phyloP scores from a whole-genome alignment of 2,888 invertebrate species.

The Oscheius sp. region DNA sequence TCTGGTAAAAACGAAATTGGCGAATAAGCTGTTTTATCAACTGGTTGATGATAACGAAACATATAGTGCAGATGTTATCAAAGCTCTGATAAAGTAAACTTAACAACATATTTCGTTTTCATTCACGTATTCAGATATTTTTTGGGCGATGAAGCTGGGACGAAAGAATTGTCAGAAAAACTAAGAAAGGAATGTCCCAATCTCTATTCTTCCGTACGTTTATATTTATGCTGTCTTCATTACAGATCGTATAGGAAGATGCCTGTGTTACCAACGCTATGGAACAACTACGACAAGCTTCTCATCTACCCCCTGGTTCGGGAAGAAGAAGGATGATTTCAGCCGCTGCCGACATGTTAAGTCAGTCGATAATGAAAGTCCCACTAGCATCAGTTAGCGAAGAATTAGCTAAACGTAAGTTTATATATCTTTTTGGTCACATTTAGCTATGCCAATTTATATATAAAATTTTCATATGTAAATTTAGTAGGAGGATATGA shows the following conservation, averaged over 20 bases:
- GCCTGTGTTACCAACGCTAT: constrained; percentile 60
- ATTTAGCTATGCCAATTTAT: not conserved
- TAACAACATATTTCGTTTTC: not conserved
- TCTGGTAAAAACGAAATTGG: constrained; percentile 40
- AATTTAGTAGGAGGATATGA: constrained; percentile 81
- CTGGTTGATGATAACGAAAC: constrained; percentile 53
- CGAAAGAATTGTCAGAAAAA: constrained; percentile 88
- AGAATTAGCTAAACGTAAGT: constrained; percentile 37
- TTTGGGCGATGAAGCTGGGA: constrained; percentile 92
- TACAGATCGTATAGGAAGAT: constrained; percentile 76
- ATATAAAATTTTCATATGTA: no score
- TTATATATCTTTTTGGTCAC: not conserved
- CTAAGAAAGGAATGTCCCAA: constrained; percentile 91
- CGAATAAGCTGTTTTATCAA: constrained; percentile 50
- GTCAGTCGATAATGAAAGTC: constrained; percentile 62
- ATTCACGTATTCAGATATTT: constrained; percentile 80
- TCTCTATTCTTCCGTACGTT: constrained; percentile 77
- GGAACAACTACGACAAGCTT: constrained; percentile 60
- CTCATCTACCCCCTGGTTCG: constrained; percentile 43
- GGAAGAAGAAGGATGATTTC: constrained; percentile 46
- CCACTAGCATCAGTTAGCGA: constrained; percentile 54
- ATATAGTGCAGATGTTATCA: constrained; percentile 53
- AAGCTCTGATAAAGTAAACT: constrained; percentile 56
- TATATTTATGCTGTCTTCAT: no score
- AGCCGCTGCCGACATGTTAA: constrained; percentile 57